Evolutionary conservation across 2,113 vertebrate species (phyloP).

Genomic region (Caranx ignobilis): DNA sequence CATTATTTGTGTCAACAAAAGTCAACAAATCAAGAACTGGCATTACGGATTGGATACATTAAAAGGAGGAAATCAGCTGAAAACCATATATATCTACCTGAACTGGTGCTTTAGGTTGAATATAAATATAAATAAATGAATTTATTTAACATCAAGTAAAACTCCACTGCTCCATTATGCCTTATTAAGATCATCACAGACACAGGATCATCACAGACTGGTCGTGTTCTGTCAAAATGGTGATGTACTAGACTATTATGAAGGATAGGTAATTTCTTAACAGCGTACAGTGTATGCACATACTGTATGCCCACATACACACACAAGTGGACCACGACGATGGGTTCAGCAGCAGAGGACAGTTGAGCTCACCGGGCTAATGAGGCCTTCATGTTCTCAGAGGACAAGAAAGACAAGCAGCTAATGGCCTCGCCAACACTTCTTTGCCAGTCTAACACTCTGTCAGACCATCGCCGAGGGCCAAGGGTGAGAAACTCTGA

Average conservation of each 20-base stretch:
- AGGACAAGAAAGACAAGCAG: slow-evolving; percentile 59
- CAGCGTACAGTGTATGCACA: neutral
- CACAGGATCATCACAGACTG: slow-evolving; percentile 4
- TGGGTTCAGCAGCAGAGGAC: slow-evolving; percentile 55
- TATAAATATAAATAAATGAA: slow-evolving; percentile 15
- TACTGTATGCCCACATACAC: slow-evolving; percentile 22
- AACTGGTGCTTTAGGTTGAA: slow-evolving; percentile 7
- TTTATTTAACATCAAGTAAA: slow-evolving; percentile 14
- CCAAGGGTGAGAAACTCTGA: slow-evolving; percentile 56
- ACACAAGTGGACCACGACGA: slow-evolving; percentile 34
- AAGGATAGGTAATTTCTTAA: slow-evolving; percentile 20
- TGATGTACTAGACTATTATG: slow-evolving; percentile 13
- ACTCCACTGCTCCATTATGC: slow-evolving; percentile 6
- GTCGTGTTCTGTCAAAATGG: slow-evolving; percentile 8
- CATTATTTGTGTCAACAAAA: neutral
- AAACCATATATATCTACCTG: slow-evolving; percentile 17
- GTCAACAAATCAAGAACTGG: neutral
- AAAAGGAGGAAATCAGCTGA: neutral
- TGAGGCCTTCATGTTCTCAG: slow-evolving; percentile 67
- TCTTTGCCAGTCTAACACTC: slow-evolving; percentile 50
- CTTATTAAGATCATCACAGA: slow-evolving; percentile 28
- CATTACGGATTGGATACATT: neutral
- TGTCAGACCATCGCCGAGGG: slow-evolving; percentile 51
- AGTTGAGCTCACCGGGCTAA: slow-evolving; percentile 68
- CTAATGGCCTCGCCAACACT: slow-evolving; percentile 62